A percentile compares a stretch with the other conserved stretches of the same genome.
phyloP scores from a whole-genome alignment of 1,140 invertebrate species.

The Steinernema khuongi region DNA sequence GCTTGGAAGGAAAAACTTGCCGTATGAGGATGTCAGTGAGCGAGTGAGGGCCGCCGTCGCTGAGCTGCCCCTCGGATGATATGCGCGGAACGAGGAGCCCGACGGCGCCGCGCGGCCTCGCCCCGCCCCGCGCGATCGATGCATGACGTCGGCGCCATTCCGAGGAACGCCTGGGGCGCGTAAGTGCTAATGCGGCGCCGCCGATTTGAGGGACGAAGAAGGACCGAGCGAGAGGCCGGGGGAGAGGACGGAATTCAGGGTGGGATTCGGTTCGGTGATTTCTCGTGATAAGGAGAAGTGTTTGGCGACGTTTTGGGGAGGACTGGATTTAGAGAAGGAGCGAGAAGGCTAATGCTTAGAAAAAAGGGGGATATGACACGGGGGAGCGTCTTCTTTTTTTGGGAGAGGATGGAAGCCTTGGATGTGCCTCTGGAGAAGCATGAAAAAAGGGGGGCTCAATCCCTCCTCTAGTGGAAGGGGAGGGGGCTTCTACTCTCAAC shows the following conservation, averaged over 20 bases:
- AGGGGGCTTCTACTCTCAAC: too few relatives aligned
- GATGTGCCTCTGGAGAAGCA: too few relatives aligned
- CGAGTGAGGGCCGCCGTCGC: conserved; percentile 6
- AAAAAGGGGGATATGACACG: too few relatives aligned
- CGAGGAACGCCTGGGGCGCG: not conserved
- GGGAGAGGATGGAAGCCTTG: too few relatives aligned
- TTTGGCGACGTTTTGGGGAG: too few relatives aligned
- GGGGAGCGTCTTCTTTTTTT: too few relatives aligned
- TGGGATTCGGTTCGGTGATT: not conserved
- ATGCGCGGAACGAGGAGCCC: not conserved
- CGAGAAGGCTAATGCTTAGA: too few relatives aligned
- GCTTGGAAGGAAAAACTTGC: conserved; percentile 13
- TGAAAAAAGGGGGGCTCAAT: too few relatives aligned
- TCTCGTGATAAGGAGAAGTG: too few relatives aligned
- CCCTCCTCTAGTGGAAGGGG: too few relatives aligned
- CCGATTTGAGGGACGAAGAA: not conserved
- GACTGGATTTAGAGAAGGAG: not conserved
- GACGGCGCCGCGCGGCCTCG: not conserved
- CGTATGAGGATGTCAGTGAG: conserved; percentile 16
- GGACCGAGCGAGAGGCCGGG: not conserved
- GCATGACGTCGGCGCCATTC: not conserved
- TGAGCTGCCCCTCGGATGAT: not conserved
- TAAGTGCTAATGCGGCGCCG: conserved; percentile 6
- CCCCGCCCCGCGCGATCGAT: conserved; percentile 5
- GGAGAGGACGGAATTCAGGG: not conserved